Conservation (phyloP, 2,113 vertebrate species). For the Xiphophorus hellerii region DNA sequence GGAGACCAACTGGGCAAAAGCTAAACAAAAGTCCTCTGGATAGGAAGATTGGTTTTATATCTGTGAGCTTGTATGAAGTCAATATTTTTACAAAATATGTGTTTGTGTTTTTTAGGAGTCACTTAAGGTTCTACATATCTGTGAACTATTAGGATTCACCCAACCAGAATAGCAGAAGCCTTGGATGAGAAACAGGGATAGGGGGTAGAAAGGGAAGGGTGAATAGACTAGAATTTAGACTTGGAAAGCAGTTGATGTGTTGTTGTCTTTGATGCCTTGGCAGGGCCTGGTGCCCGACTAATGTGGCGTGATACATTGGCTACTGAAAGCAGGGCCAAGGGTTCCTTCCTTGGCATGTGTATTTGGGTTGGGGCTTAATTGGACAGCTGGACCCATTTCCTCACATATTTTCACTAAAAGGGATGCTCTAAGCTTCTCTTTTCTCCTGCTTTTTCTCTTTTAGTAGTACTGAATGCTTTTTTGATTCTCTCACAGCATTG, state of each 20-base stretch:
- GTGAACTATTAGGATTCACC: constrained; percentile 31
- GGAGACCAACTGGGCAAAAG: constrained; percentile 26
- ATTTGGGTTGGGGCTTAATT: constrained; percentile 64
- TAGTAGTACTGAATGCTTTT: constrained; percentile 18
- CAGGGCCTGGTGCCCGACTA: constrained; percentile 81
- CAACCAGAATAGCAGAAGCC: constrained; percentile 37
- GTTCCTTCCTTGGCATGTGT: constrained; percentile 63
- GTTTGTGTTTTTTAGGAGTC: constrained; percentile 46
- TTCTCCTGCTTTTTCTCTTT: constrained; percentile 18
- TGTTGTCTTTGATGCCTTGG: constrained; percentile 64
- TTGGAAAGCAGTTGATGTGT: constrained; percentile 50
- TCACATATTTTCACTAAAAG: constrained; percentile 57
- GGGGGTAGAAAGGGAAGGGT: constrained; percentile 18
- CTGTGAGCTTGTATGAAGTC: constrained; percentile 43
- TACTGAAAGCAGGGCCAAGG: constrained; percentile 62
- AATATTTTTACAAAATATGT: constrained; percentile 40
- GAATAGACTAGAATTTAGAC: constrained; percentile 47
- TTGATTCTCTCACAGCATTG: constrained; percentile 33
- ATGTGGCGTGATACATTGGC: constrained; percentile 78
- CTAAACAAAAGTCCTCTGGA: constrained; percentile 13
- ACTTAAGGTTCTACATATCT: constrained; percentile 40
- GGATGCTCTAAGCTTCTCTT: constrained; percentile 33
- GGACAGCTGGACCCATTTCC: constrained; percentile 68
- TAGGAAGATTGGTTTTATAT: constrained; percentile 24
- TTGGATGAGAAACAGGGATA: constrained; percentile 54